A percentile compares a stretch with the other conserved stretches of the same genome.
Evolutionary conservation across 2,888 invertebrate genomes (phyloP).

Genomic region (Agriopis leucophaearia): DNA sequence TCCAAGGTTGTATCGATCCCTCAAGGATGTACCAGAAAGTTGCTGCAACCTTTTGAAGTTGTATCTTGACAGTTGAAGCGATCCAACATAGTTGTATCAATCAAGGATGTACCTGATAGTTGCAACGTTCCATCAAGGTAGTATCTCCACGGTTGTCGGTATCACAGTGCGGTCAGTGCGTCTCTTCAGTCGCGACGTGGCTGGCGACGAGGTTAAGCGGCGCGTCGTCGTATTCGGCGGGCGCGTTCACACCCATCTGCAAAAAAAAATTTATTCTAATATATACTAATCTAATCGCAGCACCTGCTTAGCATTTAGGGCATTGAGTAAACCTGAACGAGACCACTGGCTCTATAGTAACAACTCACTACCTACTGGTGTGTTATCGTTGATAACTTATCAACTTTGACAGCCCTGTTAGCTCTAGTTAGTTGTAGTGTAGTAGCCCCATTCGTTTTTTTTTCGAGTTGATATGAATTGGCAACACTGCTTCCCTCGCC

Average conservation of each 20-base stretch:
- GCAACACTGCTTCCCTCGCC: no score
- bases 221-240: conserved; percentile 86
- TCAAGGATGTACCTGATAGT: neutral
- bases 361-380: no score
- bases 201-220: conserved; percentile 90
- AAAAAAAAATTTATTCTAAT: conserved; percentile 17
- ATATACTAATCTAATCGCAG: no score
- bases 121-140: conserved; percentile 9
- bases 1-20: neutral
- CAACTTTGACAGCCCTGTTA: no score
- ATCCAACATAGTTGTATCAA: conserved; percentile 1
- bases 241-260: conserved; percentile 75
- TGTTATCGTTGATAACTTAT: no score
- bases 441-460: no score
- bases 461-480: no score
- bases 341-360: no score
- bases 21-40: neutral
- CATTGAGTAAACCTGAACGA: no score
- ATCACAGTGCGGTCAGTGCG: conserved; percentile 76
- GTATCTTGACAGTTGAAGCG: neutral
- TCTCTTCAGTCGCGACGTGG: conserved; percentile 88
- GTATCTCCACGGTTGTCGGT: conserved; percentile 37
- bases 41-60: neutral
- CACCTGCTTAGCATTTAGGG: no score
- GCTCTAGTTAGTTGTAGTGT: no score